phyloP scores from a whole-genome alignment of 2,797 vertebrate genomes.

The Bradypodion pumilum region DNA sequence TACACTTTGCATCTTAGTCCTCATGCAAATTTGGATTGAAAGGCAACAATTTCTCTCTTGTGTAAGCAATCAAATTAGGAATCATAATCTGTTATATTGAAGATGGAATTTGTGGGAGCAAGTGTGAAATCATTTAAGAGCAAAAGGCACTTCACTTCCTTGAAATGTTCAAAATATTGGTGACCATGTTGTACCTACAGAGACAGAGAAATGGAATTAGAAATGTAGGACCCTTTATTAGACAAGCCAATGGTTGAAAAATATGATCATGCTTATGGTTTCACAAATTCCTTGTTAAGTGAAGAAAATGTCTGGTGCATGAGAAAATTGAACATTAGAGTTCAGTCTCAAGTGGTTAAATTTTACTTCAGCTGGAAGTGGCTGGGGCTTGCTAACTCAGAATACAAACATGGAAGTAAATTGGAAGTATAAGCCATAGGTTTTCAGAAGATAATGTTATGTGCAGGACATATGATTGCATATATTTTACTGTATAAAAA shows the following conservation, averaged over 20 bases:
- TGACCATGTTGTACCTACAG: background rate
- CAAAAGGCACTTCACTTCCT: background rate
- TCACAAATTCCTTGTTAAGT: background rate
- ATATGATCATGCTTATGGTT: background rate
- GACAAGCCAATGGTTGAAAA: background rate
- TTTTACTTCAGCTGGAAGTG: background rate
- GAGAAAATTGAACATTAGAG: too few species aligned
- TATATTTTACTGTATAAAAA: background rate
- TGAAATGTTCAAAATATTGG: background rate
- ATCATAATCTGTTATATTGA: slow-evolving; percentile 15
- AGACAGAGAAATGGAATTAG: background rate
- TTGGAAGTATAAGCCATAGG: too few species aligned
- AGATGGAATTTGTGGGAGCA: background rate
- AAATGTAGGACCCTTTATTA: background rate
- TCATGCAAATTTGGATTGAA: slow-evolving; percentile 24
- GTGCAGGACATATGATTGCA: too few species aligned
- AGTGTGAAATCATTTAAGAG: background rate
- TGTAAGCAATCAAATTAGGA: slow-evolving; percentile 12
- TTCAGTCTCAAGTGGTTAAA: too few species aligned
- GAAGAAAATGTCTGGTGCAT: background rate
- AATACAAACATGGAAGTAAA: too few species aligned
- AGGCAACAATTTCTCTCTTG: slow-evolving; percentile 31
- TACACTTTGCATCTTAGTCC: slow-evolving; percentile 38
- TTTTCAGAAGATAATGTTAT: background rate
- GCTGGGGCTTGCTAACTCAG: background rate